Evolutionary conservation across 2,888 invertebrate species (phyloP).

Genomic region (Caenorhabditis sinica): DNA sequence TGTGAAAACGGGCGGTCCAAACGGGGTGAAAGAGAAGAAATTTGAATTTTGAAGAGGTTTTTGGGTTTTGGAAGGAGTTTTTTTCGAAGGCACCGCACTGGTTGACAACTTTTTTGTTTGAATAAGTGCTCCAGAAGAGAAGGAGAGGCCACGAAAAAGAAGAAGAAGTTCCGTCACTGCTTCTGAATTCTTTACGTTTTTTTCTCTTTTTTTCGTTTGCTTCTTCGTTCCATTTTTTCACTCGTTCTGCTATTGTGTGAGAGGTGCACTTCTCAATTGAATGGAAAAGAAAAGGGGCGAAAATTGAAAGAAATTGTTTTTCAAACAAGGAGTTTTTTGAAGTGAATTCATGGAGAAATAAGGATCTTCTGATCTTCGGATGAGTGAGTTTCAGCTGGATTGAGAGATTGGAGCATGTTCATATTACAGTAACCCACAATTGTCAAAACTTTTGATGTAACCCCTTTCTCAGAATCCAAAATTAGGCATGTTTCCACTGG

Average conservation of each 20-base stretch:
- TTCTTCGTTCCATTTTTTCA: conserved; percentile 36
- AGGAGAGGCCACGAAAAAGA: neutral
- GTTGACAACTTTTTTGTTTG: conserved; percentile 53
- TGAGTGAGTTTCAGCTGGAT: neutral
- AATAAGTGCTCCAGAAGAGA: conserved; percentile 42
- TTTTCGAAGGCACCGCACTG: conserved; percentile 2
- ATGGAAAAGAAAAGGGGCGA: conserved; percentile 15
- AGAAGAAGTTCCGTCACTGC: conserved; percentile 31
- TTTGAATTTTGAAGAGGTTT: conserved; percentile 64
- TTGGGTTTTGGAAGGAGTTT: conserved; percentile 35
- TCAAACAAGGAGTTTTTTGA: neutral
- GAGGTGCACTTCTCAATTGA: conserved; percentile 41
- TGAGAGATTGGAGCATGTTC: neutral
- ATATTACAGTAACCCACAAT: neutral
- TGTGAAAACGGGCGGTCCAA: conserved; percentile 46
- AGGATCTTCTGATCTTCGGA: conserved; percentile 15
- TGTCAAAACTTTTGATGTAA: too few relatives aligned
- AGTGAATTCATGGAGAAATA: neutral
- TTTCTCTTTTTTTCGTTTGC: conserved; percentile 35
- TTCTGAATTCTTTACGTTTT: conserved; percentile 55
- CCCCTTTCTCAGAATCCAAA: too few relatives aligned
- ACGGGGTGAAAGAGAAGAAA: conserved; percentile 10
- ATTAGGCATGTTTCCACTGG: too few relatives aligned
- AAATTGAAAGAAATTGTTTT: neutral
- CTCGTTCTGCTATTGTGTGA: conserved; percentile 40